Evolutionary conservation across 2,113 vertebrate species (phyloP), one percentile per base, ranked within the genome.

Genomic region (Sciurus niger): DNA sequence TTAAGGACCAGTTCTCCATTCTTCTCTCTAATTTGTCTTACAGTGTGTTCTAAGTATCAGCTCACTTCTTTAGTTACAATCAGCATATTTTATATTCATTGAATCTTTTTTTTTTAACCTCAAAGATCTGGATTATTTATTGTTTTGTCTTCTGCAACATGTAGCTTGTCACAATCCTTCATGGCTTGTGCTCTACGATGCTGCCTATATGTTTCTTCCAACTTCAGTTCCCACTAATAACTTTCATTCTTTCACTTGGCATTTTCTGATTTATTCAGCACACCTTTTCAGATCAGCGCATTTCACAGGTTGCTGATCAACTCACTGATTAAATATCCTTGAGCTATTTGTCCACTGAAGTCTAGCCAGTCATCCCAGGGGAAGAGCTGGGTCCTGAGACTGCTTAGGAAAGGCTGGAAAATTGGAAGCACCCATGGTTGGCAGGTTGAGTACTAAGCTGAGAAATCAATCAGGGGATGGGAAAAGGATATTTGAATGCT

Each of bases 261-360:
- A 84, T 85, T 76, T 80, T 93, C 58, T 58, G 85, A 67, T 82
- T 82, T 46, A 89, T 67, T 84, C 72, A 84, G 43, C 28, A 93
- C 60, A 85, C 58, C 11, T 77, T 88, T 79, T 55, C 30, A 55
- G 34, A 85, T 6, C 3, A 76, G 53, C 7, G 16, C 17, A 83
- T 95, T 94, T 90, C 70, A 65, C 2, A 51, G n/a, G 34, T 76
- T 77, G 37, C 14, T 72, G 74, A 89, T 65, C 34, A 60, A 76
- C 13, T 14, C 24, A 40, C 10, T 72, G 22, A 77, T 43, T 80
- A 78, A 78, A 88, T 28, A 79, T 1, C 32, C 25, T 85, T 46
- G 4, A 70, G 67, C 8, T 70, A 91, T 70, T 37, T 76, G 11
- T 40, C 68, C 32, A 43, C 1, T 24, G 51, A 85, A 80, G 20